A percentile compares a stretch with the other conserved stretches of the same genome.
Conservation (phyloP, 2,797 vertebrate species). For the Glossophaga mutica region DNA sequence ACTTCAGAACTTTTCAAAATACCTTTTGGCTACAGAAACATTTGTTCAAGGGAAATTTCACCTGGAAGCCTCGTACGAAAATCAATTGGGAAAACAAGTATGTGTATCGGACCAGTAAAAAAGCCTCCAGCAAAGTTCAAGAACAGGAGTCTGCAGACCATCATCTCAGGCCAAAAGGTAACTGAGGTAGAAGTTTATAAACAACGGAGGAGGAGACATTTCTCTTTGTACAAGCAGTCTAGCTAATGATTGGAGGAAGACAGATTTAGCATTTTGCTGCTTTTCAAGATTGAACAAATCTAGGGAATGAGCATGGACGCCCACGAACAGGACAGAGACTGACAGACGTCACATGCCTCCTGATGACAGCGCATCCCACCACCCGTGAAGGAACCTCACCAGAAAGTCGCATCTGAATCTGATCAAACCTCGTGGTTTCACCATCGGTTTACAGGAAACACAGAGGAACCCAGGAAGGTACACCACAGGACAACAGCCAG, state of each 20-base stretch:
- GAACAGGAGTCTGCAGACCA: not conserved
- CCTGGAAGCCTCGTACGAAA: not conserved
- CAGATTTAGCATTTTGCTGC: not conserved
- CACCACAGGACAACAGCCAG: not conserved
- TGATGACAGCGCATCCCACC: not conserved
- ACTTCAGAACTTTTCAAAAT: not conserved
- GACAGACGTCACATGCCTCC: not conserved
- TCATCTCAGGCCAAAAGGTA: not conserved
- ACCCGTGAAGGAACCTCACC: not conserved
- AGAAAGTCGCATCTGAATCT: not conserved
- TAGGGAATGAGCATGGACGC: not conserved
- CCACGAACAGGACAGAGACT: not conserved
- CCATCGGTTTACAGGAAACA: not conserved
- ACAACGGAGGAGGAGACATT: not conserved
- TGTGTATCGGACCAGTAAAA: not conserved
- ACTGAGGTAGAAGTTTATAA: not conserved
- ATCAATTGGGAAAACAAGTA: not conserved
- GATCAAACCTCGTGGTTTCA: not conserved
- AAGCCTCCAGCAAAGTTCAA: not conserved
- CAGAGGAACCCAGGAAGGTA: not conserved
- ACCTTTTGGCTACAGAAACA: not conserved
- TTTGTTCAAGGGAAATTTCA: conserved; percentile 21
- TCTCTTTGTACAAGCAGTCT: not conserved
- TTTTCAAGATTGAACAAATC: not conserved
- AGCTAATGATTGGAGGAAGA: not conserved